Base-by-base conservation (phyloP, 53 echinoderm and acorn worm species). In the Arbacia lixula region DNA sequence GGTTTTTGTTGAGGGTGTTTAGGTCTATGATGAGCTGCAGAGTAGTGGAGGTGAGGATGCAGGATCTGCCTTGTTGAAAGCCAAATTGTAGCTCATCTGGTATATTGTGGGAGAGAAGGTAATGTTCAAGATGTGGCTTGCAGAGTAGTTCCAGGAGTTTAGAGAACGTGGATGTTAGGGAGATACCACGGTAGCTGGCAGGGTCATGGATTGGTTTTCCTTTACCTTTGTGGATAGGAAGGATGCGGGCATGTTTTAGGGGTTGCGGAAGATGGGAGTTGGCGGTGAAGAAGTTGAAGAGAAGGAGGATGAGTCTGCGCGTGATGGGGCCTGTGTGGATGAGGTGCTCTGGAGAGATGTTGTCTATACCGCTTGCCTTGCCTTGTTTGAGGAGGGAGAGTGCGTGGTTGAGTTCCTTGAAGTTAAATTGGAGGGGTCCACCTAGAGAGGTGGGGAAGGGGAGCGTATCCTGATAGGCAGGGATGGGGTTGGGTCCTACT, bases 151-250 rank as follows among this genome's bases (percentile, higher is more conserved):
- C 81, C 17, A 81, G 10, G 30, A 60, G 1, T 42, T 81, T 81
- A 12, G 38, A 36, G 25, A 60, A 61, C 2, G 37, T 8, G 6
- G 81, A 61, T 9, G 43, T 60, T 3, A 81, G 52, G 3, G 61
- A 61, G 1, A 81, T 81, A 17, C 81, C 63, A 22, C 63, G 19
- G 33, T 81, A 81, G 62, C 62, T 81, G 2, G 32, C 46, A 4
- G 81, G 81, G 20, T 81, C 62, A 6, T 38, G 36, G 12, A 34
- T 4, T 3, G 41, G 14, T 30, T 81, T 81, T 1, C 62, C 62
- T 22, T 81, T 81, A 39, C 81, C 81, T 39, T 81, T 81, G 35
- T 81, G 63, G 28, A 81, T 25, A 36, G 63, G 81, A 14, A 40
- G 4, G 61, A 81, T 58, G 2, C 60, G 5, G 2, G 61, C 81